Base-by-base conservation (phyloP, 1,140 invertebrate species). In the Pseudomyrmex pallidus region DNA sequence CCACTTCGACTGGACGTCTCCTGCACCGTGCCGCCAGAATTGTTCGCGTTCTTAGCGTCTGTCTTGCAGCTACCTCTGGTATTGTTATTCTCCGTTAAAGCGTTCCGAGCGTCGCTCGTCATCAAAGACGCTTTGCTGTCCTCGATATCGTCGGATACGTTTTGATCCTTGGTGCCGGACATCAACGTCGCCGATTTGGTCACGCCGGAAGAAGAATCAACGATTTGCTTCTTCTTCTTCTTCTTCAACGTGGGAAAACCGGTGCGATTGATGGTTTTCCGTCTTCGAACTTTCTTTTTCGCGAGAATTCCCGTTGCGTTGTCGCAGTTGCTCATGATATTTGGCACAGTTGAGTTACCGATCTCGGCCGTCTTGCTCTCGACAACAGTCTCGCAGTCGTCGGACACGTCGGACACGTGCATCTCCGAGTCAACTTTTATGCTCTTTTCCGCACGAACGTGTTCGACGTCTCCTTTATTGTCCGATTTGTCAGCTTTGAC, bases 241-340 rank as follows among this genome's bases (percentile, higher is more conserved):
- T 97, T 97, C 87, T 97, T 97, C 17, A 97, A 94, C 17, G 96
- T 97, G 0, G 98, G 98, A 93, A 98, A 98, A 8, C 97, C 98
- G 12, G 98, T 98, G 86, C 97, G 95, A 92, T 98, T 98, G 13
- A 97, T 96, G 7, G 96, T 95, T 92, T 97, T 96, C 67, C 97
- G 96, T 70, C 97, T 95, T 78, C 96, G 95, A 9, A 96, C 94
- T 91, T 97, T 96, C 85, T 97, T 96, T 87, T 97, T 96, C 2
- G 95, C 82, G 7, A 89, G 59, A 17, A 85, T 83, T 63, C 86
- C 61, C 2, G 84, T 77, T 0, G 85, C 70, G 22, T 85, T 10
- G 22, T 35, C 35, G 35, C 35, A 7, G 5, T 86, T 66, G 74
- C 85, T 90, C 62, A 85, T n/a, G 4, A 87, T 74, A 84, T 90